Evolutionary conservation across 2,113 vertebrate genomes (phyloP).

Genomic region (Alligator mississippiensis): DNA sequence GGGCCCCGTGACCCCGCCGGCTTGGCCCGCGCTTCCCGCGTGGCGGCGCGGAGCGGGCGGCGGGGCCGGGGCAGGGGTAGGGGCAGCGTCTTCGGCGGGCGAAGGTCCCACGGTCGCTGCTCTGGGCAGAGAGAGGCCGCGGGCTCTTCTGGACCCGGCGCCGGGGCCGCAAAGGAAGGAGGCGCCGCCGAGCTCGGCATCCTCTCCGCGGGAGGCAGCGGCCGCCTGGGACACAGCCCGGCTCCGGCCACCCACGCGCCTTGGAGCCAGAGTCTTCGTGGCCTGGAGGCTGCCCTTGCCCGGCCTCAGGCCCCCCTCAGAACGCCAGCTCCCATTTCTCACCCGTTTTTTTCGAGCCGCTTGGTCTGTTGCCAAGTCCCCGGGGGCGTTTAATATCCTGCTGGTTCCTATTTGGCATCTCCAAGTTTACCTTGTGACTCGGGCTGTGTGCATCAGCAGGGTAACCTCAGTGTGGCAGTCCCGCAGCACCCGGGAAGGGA

Average conservation of each 20-base stretch:
- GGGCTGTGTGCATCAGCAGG: too few species aligned
- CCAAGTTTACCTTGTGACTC: too few species aligned
- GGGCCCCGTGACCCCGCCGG: not conserved
- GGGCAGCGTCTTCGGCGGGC: too few species aligned
- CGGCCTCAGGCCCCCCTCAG: too few species aligned
- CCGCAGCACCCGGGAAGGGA: not conserved
- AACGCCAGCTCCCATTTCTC: too few species aligned
- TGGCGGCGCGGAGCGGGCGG: not conserved
- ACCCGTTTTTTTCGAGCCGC: too few species aligned
- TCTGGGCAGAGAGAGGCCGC: not conserved
- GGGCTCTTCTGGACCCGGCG: accelerated
- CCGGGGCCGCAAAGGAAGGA: not conserved
- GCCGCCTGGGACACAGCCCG: not conserved
- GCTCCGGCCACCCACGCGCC: not conserved
- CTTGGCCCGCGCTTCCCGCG: not conserved
- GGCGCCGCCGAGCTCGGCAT: not conserved
- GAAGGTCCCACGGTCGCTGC: not conserved
- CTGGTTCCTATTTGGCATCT: too few species aligned
- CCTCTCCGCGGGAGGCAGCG: accelerated
- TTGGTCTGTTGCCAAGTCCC: too few species aligned
- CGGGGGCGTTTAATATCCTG: too few species aligned
- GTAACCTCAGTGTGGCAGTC: too few species aligned
- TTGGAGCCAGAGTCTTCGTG: too few species aligned
- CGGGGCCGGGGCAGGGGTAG: not conserved
- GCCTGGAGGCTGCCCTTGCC: too few species aligned